phyloP scores from a whole-genome alignment of 2,113 vertebrate species.

The Macquaria australasica region DNA sequence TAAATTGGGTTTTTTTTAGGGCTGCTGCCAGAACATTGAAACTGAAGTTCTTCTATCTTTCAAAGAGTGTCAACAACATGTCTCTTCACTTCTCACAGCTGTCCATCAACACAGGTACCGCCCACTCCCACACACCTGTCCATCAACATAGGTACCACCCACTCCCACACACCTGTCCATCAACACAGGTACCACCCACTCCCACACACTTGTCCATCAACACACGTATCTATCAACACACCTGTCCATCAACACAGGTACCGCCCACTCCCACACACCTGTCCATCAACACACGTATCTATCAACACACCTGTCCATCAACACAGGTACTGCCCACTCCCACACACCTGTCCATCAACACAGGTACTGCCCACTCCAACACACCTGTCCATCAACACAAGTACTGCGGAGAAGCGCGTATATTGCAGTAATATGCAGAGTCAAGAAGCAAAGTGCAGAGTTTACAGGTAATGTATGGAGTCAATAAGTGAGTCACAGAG shows the following conservation, averaged over 20 bases:
- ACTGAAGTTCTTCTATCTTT: slow-evolving; percentile 70
- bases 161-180: not conserved
- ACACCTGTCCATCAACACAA: slow-evolving; percentile 9
- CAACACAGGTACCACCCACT: not conserved
- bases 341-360: slow-evolving; percentile 34
- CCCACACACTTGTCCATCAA: not conserved
- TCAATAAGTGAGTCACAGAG: no score
- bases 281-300: slow-evolving; percentile 78
- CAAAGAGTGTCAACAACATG: slow-evolving; percentile 80
- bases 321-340: not conserved
- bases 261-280: not conserved
- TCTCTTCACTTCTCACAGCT: slow-evolving; percentile 83
- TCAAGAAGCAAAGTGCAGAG: no score
- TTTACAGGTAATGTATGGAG: no score
- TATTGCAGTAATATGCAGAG: no score
- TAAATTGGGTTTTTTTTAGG: slow-evolving; percentile 28
- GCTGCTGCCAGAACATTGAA: slow-evolving; percentile 73
- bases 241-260: slow-evolving; percentile 78
- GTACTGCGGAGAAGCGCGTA: no score
- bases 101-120: slow-evolving; percentile 73
- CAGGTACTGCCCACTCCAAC: slow-evolving; percentile 72
- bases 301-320: slow-evolving; percentile 65
- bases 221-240: slow-evolving; percentile 4
- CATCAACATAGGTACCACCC: not conserved
- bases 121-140: not conserved